phyloP scores from a whole-genome alignment of 53 echinoderm and acorn worm genomes.

The Paracentrotus lividus region DNA sequence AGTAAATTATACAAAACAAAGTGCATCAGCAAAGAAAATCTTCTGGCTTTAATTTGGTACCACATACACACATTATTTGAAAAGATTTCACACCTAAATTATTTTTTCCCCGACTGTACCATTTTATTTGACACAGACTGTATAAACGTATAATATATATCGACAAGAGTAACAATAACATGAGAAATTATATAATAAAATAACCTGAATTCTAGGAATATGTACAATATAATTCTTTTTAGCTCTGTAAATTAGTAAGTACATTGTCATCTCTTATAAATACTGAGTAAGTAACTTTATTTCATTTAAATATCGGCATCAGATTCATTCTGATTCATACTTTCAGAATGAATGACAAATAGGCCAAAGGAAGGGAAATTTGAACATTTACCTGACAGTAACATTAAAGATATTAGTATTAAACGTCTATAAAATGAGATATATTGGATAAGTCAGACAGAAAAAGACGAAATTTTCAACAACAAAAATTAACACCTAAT shows the following conservation, averaged over 20 bases:
- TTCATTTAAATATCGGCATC: slow-evolving; percentile 22
- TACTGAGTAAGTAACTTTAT: slow-evolving; percentile 42
- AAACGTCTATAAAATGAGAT: not conserved
- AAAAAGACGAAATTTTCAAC: not conserved
- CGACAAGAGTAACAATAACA: not conserved
- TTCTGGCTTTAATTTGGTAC: no score
- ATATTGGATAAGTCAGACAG: not conserved
- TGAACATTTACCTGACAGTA: not conserved
- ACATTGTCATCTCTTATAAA: slow-evolving; percentile 17
- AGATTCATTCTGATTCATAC: not conserved
- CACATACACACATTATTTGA: no score
- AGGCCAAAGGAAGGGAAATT: not conserved
- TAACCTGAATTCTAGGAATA: not conserved
- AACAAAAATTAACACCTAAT: not conserved
- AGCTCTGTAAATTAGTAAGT: not conserved
- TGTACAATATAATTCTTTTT: not conserved
- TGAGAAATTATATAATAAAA: slow-evolving; percentile 6
- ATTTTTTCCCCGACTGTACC: no score
- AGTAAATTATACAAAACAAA: no score
- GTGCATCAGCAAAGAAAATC: no score
- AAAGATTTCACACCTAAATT: no score
- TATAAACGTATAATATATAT: not conserved
- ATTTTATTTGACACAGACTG: no score
- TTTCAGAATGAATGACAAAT: not conserved
- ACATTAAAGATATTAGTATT: not conserved